These are phyloP conservation scores for Magallana nippona DNA, from an alignment of 2,888 invertebrate species.

Conservation along the genomic window DNA sequence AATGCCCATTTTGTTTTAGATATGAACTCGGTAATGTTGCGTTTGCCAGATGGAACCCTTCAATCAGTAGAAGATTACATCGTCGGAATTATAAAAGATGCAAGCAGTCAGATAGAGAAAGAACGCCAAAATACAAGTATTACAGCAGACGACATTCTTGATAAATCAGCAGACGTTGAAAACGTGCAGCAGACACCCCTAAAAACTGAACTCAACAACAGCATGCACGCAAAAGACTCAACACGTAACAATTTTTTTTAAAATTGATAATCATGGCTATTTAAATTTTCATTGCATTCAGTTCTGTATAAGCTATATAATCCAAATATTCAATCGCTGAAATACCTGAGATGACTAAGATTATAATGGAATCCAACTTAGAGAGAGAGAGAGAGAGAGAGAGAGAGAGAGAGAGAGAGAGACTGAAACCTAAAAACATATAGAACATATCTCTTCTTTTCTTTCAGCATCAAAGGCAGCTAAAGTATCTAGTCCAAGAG, in stretches of 20 bases:
- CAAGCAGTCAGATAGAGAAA: constrained; percentile 21
- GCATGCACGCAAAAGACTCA: constrained; percentile 4
- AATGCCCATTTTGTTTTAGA: constrained; percentile 6
- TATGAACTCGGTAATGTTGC: not conserved
- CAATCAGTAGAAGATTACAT: constrained; percentile 46
- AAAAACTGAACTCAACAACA: not conserved
- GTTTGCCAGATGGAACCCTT: constrained; percentile 40
- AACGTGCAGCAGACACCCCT: not conserved
- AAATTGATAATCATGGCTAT: not conserved
- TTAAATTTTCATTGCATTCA: too few relatives aligned
- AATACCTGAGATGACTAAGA: too few relatives aligned
- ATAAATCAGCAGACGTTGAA: not conserved
- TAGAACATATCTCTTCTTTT: not conserved
- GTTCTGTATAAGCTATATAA: too few relatives aligned
- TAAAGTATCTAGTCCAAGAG: not conserved
- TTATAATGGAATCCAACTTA: too few relatives aligned
- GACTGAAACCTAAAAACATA: too few relatives aligned
- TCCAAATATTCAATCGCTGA: too few relatives aligned
- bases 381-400: too few relatives aligned
- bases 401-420: too few relatives aligned
- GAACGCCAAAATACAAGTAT: constrained; percentile 12
- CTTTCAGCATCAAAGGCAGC: constrained; percentile 9
- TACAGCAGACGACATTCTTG: constrained; percentile 1
- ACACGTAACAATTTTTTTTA: not conserved
- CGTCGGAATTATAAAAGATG: constrained; percentile 34